Conservation (phyloP, 2,888 invertebrate species). For the Leptopilina myrica region DNA sequence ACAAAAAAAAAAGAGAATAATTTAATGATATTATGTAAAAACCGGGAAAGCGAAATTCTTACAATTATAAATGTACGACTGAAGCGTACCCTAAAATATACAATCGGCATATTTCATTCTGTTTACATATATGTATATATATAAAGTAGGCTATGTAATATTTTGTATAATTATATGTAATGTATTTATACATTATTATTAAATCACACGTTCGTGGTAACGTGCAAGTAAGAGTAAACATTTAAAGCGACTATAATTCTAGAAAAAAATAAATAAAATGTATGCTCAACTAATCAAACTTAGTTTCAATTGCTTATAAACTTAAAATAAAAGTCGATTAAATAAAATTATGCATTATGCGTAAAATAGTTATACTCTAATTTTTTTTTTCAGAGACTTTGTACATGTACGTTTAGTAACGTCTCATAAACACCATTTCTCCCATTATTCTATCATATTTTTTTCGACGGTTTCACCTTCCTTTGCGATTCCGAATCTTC, state of each 20-base stretch:
- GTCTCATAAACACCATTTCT: background rate
- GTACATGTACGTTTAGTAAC: conserved; percentile 17
- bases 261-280: conserved; percentile 1
- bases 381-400: conserved; percentile 3
- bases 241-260: background rate
- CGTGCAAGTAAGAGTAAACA: background rate
- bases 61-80: conserved; percentile 16
- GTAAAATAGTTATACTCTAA: background rate
- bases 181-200: conserved; percentile 18
- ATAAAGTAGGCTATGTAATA: conserved; percentile 12
- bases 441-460: conserved; percentile 47
- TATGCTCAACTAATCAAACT: background rate
- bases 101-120: conserved; percentile 18
- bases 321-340: conserved; percentile 19
- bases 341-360: conserved; percentile 17
- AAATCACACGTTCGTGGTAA: background rate
- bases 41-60: conserved; percentile 17
- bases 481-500: conserved; percentile 69
- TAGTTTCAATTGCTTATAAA: background rate
- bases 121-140: conserved; percentile 32
- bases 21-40: background rate
- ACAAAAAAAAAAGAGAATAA: background rate
- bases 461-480: conserved; percentile 68
- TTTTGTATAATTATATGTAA: too few species aligned
- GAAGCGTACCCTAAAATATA: conserved; percentile 32